Evolutionary conservation across 2,888 invertebrate species (phyloP).

Genomic region (Synanthedon formicaeformis): DNA sequence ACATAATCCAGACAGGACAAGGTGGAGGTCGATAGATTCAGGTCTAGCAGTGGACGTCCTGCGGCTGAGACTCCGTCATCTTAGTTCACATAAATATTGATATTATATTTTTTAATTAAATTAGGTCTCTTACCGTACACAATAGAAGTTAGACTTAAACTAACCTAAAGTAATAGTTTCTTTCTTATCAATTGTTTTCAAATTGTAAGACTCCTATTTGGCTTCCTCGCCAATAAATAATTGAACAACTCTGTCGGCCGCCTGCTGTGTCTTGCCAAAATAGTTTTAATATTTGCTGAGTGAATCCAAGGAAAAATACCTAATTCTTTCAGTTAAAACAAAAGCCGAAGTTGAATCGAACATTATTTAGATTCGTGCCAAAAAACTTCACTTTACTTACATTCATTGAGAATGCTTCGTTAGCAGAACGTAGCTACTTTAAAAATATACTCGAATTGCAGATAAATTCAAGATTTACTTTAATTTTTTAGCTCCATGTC

Average conservation of each 20-base stretch:
- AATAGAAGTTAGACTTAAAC: too few species aligned
- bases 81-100: too few species aligned
- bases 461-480: conserved; percentile 14
- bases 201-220: conserved; percentile 4
- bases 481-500: neutral
- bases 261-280: conserved; percentile 25
- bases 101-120: too few species aligned
- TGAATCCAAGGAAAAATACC: conserved; percentile 19
- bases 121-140: too few species aligned
- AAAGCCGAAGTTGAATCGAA: conserved; percentile 1
- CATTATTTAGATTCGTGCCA: conserved; percentile 28
- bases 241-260: conserved; percentile 4
- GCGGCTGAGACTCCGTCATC: too few species aligned
- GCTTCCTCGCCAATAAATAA: conserved; percentile 10
- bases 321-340: conserved; percentile 14
- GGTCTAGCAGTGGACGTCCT: too few species aligned
- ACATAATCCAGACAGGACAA: too few species aligned
- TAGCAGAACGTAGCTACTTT: conserved; percentile 36
- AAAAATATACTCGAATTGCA: conserved; percentile 37
- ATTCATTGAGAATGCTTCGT: conserved; percentile 30
- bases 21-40: too few species aligned
- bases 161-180: too few species aligned
- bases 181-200: neutral
- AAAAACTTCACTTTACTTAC: conserved; percentile 30
- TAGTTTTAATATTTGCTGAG: conserved; percentile 34